These are phyloP conservation scores for Pemphredon lugubris DNA, from an alignment of 2,888 invertebrate species.

Conservation along the genomic window DNA sequence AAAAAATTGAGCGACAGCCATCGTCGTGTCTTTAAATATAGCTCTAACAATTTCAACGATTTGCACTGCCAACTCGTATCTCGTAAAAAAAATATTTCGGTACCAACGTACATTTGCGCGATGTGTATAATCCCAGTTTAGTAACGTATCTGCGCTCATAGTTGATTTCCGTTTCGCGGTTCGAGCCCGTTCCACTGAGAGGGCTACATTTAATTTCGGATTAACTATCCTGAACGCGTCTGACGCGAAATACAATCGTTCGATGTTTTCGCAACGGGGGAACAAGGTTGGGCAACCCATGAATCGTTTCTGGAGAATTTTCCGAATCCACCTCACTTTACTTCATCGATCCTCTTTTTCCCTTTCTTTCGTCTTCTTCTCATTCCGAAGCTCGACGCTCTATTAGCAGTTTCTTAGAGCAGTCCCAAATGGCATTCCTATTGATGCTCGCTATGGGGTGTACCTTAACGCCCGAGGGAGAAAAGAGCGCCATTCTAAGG, in stretches of 20 bases:
- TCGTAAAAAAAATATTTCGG: too few species aligned
- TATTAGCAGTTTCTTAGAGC: slow-evolving; percentile 80
- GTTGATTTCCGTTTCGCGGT: too few species aligned
- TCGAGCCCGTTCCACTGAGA: neutral
- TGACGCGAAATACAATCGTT: too few species aligned
- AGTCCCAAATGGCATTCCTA: slow-evolving; percentile 78
- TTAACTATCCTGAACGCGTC: too few species aligned
- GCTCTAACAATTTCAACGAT: too few species aligned
- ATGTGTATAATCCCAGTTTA: too few species aligned
- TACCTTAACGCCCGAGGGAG: slow-evolving; percentile 68
- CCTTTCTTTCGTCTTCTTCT: slow-evolving; percentile 37
- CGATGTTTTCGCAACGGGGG: neutral
- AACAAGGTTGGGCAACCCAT: neutral
- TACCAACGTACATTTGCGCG: too few species aligned
- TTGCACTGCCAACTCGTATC: too few species aligned
- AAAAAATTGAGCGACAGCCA: too few species aligned
- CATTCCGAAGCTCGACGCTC: slow-evolving; percentile 64
- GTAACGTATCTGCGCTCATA: too few species aligned
- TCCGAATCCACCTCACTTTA: slow-evolving; percentile 30
- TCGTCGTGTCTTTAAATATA: too few species aligned
- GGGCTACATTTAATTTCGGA: too few species aligned
- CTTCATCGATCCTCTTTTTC: slow-evolving; percentile 12
- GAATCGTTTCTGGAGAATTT: slow-evolving; percentile 24
- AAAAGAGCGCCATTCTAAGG: slow-evolving; percentile 65
- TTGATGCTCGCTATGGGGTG: slow-evolving; percentile 72